Conservation (phyloP, 1,140 invertebrate genomes). For the Papilio machaon region DNA sequence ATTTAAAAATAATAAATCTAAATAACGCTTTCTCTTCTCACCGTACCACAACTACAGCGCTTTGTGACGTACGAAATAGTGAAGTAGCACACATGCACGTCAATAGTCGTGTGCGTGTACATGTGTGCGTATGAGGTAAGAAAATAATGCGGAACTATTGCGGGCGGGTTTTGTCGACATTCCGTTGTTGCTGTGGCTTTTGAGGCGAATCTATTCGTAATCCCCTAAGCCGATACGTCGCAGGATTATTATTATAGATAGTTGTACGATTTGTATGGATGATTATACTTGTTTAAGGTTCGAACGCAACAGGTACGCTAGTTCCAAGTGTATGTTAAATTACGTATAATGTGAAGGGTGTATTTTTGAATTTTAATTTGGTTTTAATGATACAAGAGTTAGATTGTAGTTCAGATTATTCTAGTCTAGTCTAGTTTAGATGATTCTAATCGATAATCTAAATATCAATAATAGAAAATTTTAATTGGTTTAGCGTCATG, state of each 20-base stretch:
- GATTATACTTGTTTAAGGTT: background rate
- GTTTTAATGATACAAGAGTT: too few species aligned
- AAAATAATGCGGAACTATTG: conserved; percentile 42
- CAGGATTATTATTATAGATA: background rate
- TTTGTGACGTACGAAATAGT: conserved; percentile 40
- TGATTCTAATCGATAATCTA: too few species aligned
- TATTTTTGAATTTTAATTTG: too few species aligned
- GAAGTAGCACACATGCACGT: conserved; percentile 37
- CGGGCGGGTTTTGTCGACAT: conserved; percentile 27
- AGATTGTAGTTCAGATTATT: too few species aligned
- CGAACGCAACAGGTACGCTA: background rate
- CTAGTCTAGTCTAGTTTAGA: too few species aligned
- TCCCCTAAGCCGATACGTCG: background rate
- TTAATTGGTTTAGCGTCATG: too few species aligned
- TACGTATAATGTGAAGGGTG: too few species aligned
- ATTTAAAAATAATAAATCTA: background rate
- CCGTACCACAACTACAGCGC: conserved; percentile 46
- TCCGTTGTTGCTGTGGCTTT: conserved; percentile 11
- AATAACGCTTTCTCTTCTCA: conserved; percentile 37
- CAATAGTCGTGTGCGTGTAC: conserved; percentile 9
- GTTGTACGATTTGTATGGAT: background rate
- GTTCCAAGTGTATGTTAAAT: background rate
- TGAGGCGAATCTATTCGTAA: background rate
- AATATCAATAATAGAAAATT: too few species aligned
- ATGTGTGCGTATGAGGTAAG: conserved; percentile 41